Evolutionary conservation across 2,797 vertebrate genomes (phyloP), one percentile per base, ranked within the genome.

Genomic region (Chanos chanos): DNA sequence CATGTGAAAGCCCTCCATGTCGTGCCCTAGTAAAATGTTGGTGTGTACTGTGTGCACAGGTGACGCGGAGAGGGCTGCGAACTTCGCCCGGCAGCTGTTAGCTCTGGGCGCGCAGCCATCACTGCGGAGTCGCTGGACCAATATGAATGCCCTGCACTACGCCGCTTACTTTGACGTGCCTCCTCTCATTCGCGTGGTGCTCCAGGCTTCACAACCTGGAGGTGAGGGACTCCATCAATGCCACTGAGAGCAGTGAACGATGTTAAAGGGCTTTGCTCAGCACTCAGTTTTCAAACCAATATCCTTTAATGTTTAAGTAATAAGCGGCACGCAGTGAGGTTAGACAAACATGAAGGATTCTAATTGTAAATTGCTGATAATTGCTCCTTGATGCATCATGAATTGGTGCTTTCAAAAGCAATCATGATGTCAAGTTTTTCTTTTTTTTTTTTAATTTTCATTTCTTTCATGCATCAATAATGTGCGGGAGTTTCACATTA

Each of bases 121-220:
- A 69, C 86, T 96, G 40, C 91, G 95, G 43, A 98, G 95, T 45
- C 94, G 94, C 28, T 99, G 97, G 97, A 99, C 97, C 18, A 96
- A 97, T 78, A 99, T 99, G 97, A 96, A 92, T 68, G 94, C 97
- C 25, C 83, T 99, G 80, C 97, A 99, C 80, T 99, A 98, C 5
- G 96, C 96, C 5, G 92, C 97, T 1, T 99, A 99, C 82, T 99
- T 99, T 16, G 97, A 99, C 37, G 95, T 99, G 57, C 94, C 96
- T 7, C 92, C 94, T 61, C 90, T 99, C 7, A 92, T 98, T 68
- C 74, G 72, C 21, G 84, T 97, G 61, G 92, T 99, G 75, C 66
- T 95, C 83, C 93, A 94, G 85, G 89, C 90, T 5, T 92, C 93
- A 10, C 91, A 90, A 70, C 90, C 92, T 9, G 96, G 93, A 92